phyloP scores from a whole-genome alignment of 2,888 invertebrate species.

The Melipona bicolor region DNA sequence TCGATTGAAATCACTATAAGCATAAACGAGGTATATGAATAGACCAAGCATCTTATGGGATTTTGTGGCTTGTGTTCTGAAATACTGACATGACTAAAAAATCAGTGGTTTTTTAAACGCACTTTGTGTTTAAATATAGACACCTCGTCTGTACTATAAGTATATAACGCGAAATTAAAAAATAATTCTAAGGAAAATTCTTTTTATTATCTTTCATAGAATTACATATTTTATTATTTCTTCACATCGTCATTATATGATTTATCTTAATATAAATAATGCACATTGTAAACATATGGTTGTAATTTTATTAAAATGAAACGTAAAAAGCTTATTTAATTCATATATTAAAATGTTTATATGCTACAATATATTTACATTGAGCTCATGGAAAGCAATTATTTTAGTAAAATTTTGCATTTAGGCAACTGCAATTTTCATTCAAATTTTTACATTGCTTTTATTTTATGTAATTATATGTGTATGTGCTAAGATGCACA shows the following conservation, averaged over 20 bases:
- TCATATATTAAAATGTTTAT: slow-evolving; percentile 51
- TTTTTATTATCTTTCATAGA: slow-evolving; percentile 20
- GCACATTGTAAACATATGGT: slow-evolving; percentile 51
- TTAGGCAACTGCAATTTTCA: slow-evolving; percentile 55
- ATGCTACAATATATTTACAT: slow-evolving; percentile 70
- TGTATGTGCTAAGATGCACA: slow-evolving; percentile 6
- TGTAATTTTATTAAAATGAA: slow-evolving; percentile 50
- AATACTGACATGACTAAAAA: too few species aligned
- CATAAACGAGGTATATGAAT: too few species aligned
- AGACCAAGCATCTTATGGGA: too few species aligned
- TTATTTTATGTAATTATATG: slow-evolving; percentile 34
- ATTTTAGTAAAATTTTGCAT: slow-evolving; percentile 34
- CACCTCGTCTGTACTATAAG: too few species aligned
- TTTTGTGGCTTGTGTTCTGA: too few species aligned
- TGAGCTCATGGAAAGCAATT: slow-evolving; percentile 56
- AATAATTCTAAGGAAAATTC: slow-evolving; percentile 20
- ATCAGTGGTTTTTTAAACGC: too few species aligned
- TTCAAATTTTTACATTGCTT: slow-evolving; percentile 57
- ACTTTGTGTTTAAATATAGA: too few species aligned
- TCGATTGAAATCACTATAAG: background rate
- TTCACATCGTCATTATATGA: slow-evolving; percentile 44
- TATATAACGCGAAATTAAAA: background rate
- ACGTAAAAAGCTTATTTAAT: slow-evolving; percentile 57
- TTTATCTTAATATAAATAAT: slow-evolving; percentile 50
- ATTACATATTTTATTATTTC: slow-evolving; percentile 52